Evolutionary conservation across 2,797 vertebrate genomes (phyloP).

Genomic region (Microctenopoma stevenorrisi): DNA sequence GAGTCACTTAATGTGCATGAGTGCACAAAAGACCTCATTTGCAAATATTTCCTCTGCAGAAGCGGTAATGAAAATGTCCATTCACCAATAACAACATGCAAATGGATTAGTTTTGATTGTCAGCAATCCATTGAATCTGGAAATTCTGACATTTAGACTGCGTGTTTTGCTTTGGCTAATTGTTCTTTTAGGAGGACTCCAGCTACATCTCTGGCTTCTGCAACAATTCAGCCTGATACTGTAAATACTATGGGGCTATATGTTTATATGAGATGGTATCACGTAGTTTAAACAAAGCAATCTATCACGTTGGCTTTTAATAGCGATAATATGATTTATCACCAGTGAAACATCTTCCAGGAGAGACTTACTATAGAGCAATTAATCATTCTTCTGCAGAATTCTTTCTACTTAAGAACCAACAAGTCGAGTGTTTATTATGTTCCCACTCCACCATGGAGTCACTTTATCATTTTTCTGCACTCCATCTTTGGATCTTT

Average conservation of each 20-base stretch:
- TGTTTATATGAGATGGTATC: conserved; percentile 80
- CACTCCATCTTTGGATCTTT: conserved; percentile 64
- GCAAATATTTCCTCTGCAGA: not conserved
- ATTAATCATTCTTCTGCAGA: conserved; percentile 83
- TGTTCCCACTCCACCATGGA: conserved; percentile 67
- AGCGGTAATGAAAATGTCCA: not conserved
- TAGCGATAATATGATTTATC: conserved; percentile 87
- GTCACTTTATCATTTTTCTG: conserved; percentile 78
- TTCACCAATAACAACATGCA: conserved; percentile 27
- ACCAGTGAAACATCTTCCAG: conserved; percentile 65
- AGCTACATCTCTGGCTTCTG: conserved; percentile 27
- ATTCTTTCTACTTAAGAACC: conserved; percentile 73
- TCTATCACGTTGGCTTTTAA: conserved; percentile 85
- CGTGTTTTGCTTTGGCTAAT: conserved; percentile 17
- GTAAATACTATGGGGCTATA: conserved; percentile 60
- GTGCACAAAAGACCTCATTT: not conserved
- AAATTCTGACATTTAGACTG: conserved; percentile 35
- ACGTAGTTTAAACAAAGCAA: conserved; percentile 68
- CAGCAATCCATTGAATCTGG: conserved; percentile 24
- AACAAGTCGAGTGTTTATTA: conserved; percentile 73
- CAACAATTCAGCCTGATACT: conserved; percentile 49
- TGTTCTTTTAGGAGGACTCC: not conserved
- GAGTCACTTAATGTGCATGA: not conserved
- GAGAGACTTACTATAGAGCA: conserved; percentile 78
- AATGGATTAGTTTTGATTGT: conserved; percentile 17